A percentile compares a stretch with the other conserved stretches of the same genome.
Conservation (phyloP, 2,113 vertebrate genomes). For the Psittacula cyanocephala region DNA sequence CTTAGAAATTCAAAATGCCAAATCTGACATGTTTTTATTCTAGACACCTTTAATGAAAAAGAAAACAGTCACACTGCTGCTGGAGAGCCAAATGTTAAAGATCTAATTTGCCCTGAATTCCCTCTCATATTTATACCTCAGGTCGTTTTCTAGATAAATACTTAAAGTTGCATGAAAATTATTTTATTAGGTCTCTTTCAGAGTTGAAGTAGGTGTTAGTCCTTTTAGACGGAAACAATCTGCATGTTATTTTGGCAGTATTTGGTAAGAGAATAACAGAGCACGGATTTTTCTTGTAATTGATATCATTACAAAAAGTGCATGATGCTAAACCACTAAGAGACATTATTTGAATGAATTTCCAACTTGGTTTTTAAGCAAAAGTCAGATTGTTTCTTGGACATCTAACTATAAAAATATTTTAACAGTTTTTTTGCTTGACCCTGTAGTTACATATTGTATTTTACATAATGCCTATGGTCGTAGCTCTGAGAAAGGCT, state of each 20-base stretch:
- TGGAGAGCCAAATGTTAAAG: background rate
- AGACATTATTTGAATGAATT: background rate
- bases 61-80: background rate
- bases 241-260: background rate
- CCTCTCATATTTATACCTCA: background rate
- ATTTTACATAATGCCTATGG: background rate
- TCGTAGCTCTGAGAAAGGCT: accelerated
- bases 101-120: background rate
- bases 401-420: background rate
- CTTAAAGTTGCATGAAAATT: background rate
- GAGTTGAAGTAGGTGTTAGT: background rate
- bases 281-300: background rate
- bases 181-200: background rate
- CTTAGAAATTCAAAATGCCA: background rate
- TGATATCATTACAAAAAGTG: background rate
- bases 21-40: background rate
- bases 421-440: background rate
- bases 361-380: background rate
- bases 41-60: background rate
- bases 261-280: background rate
- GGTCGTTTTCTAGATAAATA: background rate
- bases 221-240: background rate
- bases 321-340: background rate
- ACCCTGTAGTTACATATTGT: background rate
- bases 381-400: background rate